Evolutionary conservation across 2,888 invertebrate species (phyloP), one percentile per base, ranked within the genome.

Genomic region (Podabrus alpinus): DNA sequence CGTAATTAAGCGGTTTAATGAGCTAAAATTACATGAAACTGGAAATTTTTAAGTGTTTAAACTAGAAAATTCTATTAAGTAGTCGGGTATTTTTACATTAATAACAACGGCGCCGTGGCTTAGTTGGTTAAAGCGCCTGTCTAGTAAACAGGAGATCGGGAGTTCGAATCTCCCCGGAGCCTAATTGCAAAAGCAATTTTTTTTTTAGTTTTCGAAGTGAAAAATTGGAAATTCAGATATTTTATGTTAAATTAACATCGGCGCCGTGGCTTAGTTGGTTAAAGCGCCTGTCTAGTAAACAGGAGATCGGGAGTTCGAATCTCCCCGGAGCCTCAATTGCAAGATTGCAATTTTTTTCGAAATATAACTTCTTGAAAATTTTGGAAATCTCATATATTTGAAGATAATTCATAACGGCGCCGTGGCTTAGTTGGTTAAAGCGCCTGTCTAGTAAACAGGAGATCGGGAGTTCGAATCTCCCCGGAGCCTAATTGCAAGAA

Each of bases 371-470:
- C 25, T 21, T 5, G 3, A 25, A 24, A 24, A 11, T 10, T 10
- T 10, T 4, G 25, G 11, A 25, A n/a, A n/a, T n/a, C n/a, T n/a
- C n/a, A n/a, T n/a, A n/a, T n/a, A n/a, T n/a, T n/a, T n/a, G n/a
- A n/a, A n/a, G n/a, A n/a, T n/a, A n/a, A n/a, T n/a, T n/a, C n/a
- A n/a, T n/a, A 66, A 15, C 87, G 93, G 92, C 91, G 90, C 89
- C 89, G 90, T 92, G 92, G 92, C 92, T 93, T 93, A 93, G 93
- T 93, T 93, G 93, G 93, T 93, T 91, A 91, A 90, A 91, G 91
- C 91, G 91, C 90, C 90, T 91, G 91, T 90, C 91, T 91, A 90
- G 91, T 91, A 91, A 91, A 91, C 91, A 91, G 90, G 91, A 91
- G 91, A 91, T 91, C 91, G 89, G 87, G 91, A 88, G 91, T 91